Conservation (phyloP, 2,888 invertebrate species). For the Synanthedon vespiformis region DNA sequence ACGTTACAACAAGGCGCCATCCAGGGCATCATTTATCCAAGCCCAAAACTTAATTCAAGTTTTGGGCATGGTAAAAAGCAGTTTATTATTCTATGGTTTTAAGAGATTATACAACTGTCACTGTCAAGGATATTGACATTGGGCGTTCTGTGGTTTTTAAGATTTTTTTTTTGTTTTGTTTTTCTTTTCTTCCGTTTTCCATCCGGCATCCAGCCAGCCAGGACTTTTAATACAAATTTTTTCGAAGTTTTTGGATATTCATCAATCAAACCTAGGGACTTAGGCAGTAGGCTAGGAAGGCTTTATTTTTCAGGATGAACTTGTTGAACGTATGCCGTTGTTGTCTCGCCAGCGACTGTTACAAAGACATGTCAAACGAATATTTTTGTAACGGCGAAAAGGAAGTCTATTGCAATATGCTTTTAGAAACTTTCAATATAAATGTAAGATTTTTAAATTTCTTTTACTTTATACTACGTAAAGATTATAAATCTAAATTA, state of each 20-base stretch:
- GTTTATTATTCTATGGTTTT: no score
- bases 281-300: not conserved
- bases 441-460: slow-evolving; percentile 12
- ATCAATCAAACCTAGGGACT: not conserved
- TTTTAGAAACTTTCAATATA: slow-evolving; percentile 18
- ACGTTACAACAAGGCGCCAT: no score
- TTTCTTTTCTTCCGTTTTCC: not conserved
- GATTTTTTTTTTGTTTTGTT: not conserved
- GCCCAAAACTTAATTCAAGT: no score
- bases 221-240: no score
- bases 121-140: no score
- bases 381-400: slow-evolving; percentile 10
- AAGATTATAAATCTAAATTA: no score
- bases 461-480: no score
- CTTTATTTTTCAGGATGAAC: not conserved
- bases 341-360: slow-evolving; percentile 14
- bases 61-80: no score
- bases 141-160: not conserved
- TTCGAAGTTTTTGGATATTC: no score
- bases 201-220: no score
- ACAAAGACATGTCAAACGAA: slow-evolving; percentile 14
- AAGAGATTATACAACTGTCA: no score
- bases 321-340: slow-evolving; percentile 14
- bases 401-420: slow-evolving; percentile 15
- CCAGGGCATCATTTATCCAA: no score